Percentiles rank a stretch among this genome's conserved stretches.
phyloP scores from a whole-genome alignment of 2,888 invertebrate genomes.

The Ommatoiulus sabulosus region DNA sequence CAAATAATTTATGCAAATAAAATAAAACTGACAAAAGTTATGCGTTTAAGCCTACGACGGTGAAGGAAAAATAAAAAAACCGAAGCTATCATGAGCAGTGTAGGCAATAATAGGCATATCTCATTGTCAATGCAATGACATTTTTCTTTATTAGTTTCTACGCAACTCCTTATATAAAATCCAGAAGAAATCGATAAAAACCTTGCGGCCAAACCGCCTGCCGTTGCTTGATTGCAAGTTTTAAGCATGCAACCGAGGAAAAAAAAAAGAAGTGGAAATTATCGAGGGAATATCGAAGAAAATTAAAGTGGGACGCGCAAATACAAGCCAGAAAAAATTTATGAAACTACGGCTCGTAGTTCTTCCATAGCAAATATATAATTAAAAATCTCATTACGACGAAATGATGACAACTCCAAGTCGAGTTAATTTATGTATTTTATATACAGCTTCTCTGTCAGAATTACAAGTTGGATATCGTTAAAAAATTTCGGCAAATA shows the following conservation, averaged over 20 bases:
- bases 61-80: not conserved
- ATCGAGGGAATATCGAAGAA: slow-evolving; percentile 34
- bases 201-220: slow-evolving; percentile 34
- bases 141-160: slow-evolving; percentile 27
- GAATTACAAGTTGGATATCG: no score
- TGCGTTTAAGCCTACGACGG: not conserved
- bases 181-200: slow-evolving; percentile 2
- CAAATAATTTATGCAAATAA: slow-evolving; percentile 27
- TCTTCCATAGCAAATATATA: not conserved
- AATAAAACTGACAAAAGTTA: slow-evolving; percentile 33
- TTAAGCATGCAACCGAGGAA: slow-evolving; percentile 23
- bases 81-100: slow-evolving; percentile 14
- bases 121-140: slow-evolving; percentile 34
- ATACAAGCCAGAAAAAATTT: not conserved
- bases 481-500: no score
- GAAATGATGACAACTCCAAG: slow-evolving; percentile 9
- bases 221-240: slow-evolving; percentile 20
- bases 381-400: slow-evolving; percentile 34
- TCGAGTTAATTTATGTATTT: slow-evolving; percentile 4
- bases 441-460: not conserved
- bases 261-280: not conserved
- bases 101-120: slow-evolving; percentile 34
- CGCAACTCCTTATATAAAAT: slow-evolving; percentile 12
- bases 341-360: not conserved
- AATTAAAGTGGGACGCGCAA: not conserved